These are phyloP conservation scores for Etheostoma nigrum DNA, from an alignment of 2,797 vertebrate genomes.

Conservation along the genomic window DNA sequence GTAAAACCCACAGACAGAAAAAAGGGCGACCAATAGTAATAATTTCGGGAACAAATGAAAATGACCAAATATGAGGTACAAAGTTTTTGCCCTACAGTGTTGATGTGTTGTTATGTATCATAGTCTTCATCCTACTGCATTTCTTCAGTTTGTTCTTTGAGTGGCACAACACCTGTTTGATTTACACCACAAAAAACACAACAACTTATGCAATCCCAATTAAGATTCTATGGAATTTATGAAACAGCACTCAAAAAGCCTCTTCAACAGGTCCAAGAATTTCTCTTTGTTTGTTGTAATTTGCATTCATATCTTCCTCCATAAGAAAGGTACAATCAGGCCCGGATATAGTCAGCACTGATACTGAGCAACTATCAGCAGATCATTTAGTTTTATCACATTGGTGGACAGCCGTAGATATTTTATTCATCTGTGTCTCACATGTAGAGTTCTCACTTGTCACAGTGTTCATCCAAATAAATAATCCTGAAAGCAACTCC, in stretches of 20 bases:
- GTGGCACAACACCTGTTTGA: slow-evolving; percentile 25
- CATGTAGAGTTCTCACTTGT: slow-evolving; percentile 30
- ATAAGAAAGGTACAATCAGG: background rate
- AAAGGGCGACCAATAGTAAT: too few species aligned
- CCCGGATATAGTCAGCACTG: slow-evolving; percentile 16
- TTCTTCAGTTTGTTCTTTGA: slow-evolving; percentile 23
- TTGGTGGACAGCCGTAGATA: slow-evolving; percentile 45
- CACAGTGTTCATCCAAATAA: slow-evolving; percentile 37
- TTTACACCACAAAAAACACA: background rate
- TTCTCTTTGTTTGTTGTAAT: slow-evolving; percentile 5
- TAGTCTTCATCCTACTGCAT: background rate
- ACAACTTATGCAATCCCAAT: slow-evolving; percentile 27
- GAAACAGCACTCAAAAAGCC: background rate
- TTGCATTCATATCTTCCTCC: slow-evolving; percentile 15
- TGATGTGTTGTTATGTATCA: too few species aligned
- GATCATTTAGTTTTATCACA: slow-evolving; percentile 44
- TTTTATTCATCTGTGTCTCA: slow-evolving; percentile 38
- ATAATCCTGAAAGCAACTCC: slow-evolving; percentile 45
- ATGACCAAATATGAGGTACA: too few species aligned
- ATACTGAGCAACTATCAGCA: slow-evolving; percentile 5
- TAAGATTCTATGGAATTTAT: slow-evolving; percentile 19
- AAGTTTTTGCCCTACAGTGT: too few species aligned
- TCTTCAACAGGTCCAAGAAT: slow-evolving; percentile 20
- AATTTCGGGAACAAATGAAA: too few species aligned
- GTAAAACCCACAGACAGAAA: too few species aligned